phyloP scores from a whole-genome alignment of 2,113 vertebrate species.

The Ceyx melanurus region DNA sequence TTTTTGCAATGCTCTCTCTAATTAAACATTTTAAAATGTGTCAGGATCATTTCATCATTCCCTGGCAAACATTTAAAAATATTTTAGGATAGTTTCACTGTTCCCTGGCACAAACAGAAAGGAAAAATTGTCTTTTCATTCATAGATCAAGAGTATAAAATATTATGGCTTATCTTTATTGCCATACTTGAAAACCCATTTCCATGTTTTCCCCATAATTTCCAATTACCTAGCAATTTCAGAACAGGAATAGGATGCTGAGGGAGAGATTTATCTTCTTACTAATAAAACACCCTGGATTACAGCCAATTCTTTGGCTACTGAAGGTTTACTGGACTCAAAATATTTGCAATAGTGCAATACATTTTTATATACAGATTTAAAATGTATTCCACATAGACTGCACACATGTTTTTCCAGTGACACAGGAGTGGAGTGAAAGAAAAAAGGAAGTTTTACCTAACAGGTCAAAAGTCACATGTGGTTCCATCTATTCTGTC shows the following conservation, averaged over 20 bases:
- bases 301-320: background rate
- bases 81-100: background rate
- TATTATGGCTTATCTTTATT: background rate
- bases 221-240: background rate
- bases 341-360: background rate
- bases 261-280: background rate
- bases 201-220: background rate
- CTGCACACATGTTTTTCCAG: background rate
- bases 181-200: background rate
- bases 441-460: accelerated
- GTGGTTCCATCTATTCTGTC: background rate
- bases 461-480: background rate
- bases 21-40: background rate
- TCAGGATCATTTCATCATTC: background rate
- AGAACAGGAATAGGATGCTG: background rate
- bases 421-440: accelerated
- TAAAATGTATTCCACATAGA: background rate
- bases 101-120: background rate
- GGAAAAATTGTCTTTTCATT: background rate
- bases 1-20: background rate
- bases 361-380: background rate
- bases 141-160: background rate
- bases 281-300: background rate
- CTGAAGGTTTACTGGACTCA: background rate
- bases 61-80: background rate